Evolutionary conservation across 2,797 vertebrate genomes (phyloP).

Genomic region (Halcyon leucocephala): DNA sequence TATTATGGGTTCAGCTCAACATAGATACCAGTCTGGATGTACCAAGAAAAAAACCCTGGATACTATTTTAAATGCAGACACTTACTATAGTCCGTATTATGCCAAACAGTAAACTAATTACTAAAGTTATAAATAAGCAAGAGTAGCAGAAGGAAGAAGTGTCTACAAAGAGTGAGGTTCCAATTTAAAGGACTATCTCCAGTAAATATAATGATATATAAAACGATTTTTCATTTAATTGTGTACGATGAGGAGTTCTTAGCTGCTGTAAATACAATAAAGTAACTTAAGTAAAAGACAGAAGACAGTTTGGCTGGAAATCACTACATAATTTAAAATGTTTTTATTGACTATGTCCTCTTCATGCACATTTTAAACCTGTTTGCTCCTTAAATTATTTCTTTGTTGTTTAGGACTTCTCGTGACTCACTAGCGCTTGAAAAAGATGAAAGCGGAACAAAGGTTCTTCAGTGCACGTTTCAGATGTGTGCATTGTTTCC

Average conservation of each 20-base stretch:
- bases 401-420: neutral
- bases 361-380: neutral
- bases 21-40: neutral
- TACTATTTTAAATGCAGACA: neutral
- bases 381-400: neutral
- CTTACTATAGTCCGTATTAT: neutral
- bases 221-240: neutral
- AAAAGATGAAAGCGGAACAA: slow-evolving; percentile 43
- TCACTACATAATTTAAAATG: neutral
- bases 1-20: neutral
- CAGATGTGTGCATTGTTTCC: neutral
- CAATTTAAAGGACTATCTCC: neutral
- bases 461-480: slow-evolving; percentile 11
- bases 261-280: neutral
- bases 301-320: neutral
- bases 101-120: neutral
- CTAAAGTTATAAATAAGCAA: neutral
- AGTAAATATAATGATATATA: neutral
- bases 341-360: neutral
- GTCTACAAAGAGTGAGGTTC: neutral
- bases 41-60: neutral
- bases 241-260: neutral
- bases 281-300: neutral
- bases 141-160: neutral
- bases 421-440: neutral